phyloP scores from a whole-genome alignment of 2,888 invertebrate genomes.

The Meteorus cinctellus region DNA sequence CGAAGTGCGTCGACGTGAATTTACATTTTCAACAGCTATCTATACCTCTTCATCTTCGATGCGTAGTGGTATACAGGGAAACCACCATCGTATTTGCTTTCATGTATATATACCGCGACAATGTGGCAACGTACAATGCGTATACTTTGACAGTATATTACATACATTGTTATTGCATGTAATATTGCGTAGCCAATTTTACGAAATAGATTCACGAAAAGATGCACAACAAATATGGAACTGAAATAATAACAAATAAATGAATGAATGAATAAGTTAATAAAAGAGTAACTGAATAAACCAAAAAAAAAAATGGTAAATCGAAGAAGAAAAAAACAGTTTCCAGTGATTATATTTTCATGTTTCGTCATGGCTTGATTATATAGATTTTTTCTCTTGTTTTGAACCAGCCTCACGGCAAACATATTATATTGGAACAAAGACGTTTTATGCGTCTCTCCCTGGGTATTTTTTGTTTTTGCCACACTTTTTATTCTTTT shows the following conservation, averaged over 20 bases:
- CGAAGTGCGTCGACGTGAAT: constrained; percentile 13
- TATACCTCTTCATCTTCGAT: neutral
- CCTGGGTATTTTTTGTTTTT: neutral
- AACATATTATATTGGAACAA: neutral
- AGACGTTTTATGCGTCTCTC: constrained; percentile 11
- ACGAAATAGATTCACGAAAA: neutral
- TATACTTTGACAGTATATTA: neutral
- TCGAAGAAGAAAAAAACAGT: too few species aligned
- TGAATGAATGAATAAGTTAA: neutral
- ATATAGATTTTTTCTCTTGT: neutral
- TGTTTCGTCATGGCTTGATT: neutral
- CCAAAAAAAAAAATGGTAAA: neutral
- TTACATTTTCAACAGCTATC: constrained; percentile 21
- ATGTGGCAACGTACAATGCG: constrained; percentile 44
- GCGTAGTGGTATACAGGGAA: neutral
- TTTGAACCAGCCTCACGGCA: neutral
- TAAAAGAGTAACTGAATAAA: neutral
- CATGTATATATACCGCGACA: constrained; percentile 23
- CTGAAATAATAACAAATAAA: neutral
- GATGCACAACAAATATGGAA: neutral
- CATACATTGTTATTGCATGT: too few species aligned
- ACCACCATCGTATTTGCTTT: neutral
- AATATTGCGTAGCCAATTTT: neutral
- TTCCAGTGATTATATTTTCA: neutral
- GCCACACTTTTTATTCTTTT: constrained; percentile 1